Conservation (phyloP, 2,113 vertebrate species). For the Irena cyanogastra region DNA sequence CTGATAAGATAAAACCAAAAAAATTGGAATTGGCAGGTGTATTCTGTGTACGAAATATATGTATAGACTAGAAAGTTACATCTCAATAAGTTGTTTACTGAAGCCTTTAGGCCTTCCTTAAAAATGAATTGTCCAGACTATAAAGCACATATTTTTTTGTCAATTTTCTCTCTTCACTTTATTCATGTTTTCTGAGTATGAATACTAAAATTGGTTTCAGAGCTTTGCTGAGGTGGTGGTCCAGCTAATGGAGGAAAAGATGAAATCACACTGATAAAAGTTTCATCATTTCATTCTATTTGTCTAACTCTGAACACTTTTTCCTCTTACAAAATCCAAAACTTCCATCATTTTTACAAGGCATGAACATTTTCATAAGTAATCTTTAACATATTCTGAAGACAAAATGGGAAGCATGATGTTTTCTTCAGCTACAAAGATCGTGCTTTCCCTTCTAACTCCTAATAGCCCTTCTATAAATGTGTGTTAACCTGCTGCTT, state of each 20-base stretch:
- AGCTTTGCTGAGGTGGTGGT: background rate
- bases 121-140: background rate
- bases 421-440: background rate
- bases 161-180: background rate
- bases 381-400: background rate
- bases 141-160: background rate
- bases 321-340: background rate
- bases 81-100: background rate
- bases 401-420: background rate
- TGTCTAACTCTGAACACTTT: background rate
- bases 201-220: background rate
- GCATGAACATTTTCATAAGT: background rate
- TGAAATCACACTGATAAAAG: background rate
- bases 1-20: background rate
- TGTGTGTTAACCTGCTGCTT: background rate
- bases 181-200: background rate
- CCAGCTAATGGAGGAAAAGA: background rate
- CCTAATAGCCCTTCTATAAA: background rate
- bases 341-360: background rate
- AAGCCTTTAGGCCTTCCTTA: background rate
- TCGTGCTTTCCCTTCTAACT: background rate
- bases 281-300: background rate
- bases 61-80: background rate
- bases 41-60: background rate
- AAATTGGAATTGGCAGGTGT: background rate